Evolutionary conservation across 2,888 invertebrate species (phyloP).

Genomic region (Harpagoxenus sublaevis): DNA sequence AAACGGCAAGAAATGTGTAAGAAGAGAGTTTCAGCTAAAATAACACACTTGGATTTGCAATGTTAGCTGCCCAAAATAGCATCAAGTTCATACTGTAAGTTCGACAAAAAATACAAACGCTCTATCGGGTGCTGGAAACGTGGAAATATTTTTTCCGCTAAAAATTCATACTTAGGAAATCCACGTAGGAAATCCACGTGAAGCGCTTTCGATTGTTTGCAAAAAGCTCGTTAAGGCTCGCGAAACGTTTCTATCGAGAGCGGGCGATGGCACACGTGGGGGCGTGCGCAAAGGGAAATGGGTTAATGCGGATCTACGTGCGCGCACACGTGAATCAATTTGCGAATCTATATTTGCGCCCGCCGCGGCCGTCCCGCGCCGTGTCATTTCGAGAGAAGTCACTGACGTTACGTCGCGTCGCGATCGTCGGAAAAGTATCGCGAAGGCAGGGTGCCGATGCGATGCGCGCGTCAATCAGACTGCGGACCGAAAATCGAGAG

Average conservation of each 20-base stretch:
- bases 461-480: conserved; percentile 24
- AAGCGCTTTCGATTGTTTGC: neutral
- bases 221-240: conserved; percentile 5
- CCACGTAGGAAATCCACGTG: neutral
- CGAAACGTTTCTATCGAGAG: neutral
- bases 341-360: conserved; percentile 48
- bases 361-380: neutral
- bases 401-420: conserved; percentile 29
- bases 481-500: conserved; percentile 19
- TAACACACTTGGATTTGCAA: too few species aligned
- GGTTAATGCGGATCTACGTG: conserved; percentile 42
- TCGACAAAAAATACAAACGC: neutral
- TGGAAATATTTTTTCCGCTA: neutral
- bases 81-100: neutral
- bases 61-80: neutral
- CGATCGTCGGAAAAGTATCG: conserved; percentile 21
- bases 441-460: conserved; percentile 2
- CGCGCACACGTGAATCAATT: conserved; percentile 39
- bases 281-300: conserved; percentile 34
- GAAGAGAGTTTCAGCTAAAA: too few species aligned
- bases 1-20: too few species aligned
- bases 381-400: conserved; percentile 27
- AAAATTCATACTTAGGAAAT: neutral
- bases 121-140: neutral
- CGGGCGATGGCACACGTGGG: neutral